Percentiles rank a stretch among this genome's conserved stretches.
phyloP scores from a whole-genome alignment of 1,140 invertebrate genomes.

The Neuroterus valhalla region DNA sequence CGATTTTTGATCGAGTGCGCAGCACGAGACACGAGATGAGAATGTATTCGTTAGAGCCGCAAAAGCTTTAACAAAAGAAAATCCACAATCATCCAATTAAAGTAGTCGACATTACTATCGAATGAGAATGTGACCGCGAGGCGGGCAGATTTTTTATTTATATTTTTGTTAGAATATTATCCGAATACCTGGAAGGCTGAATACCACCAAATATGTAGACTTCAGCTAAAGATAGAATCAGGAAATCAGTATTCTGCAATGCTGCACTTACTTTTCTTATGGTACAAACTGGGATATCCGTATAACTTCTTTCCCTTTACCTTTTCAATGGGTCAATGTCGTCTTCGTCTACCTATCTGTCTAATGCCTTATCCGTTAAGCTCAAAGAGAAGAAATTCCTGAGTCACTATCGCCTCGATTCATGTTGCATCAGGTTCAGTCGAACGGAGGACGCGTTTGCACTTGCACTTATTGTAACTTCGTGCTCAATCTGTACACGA shows the following conservation, averaged over 20 bases:
- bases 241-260: neutral
- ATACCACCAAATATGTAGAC: neutral
- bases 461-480: neutral
- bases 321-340: constrained; percentile 3
- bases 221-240: neutral
- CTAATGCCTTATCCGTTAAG: neutral
- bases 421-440: constrained; percentile 5
- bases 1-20: too few relatives aligned
- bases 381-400: constrained; percentile 5
- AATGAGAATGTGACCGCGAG: too few relatives aligned
- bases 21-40: too few relatives aligned
- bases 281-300: neutral
- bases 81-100: too few relatives aligned
- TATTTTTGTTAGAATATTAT: neutral
- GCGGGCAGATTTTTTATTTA: too few relatives aligned
- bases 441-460: constrained; percentile 4
- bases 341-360: constrained; percentile 1
- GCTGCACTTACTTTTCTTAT: neutral
- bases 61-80: too few relatives aligned
- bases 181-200: neutral
- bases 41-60: too few relatives aligned
- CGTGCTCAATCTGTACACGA: neutral
- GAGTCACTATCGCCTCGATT: constrained; percentile 7
- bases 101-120: too few relatives aligned
- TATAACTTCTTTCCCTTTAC: neutral